Conservation (phyloP, 2,888 invertebrate genomes). For the Pseudeuparius sepicola region DNA sequence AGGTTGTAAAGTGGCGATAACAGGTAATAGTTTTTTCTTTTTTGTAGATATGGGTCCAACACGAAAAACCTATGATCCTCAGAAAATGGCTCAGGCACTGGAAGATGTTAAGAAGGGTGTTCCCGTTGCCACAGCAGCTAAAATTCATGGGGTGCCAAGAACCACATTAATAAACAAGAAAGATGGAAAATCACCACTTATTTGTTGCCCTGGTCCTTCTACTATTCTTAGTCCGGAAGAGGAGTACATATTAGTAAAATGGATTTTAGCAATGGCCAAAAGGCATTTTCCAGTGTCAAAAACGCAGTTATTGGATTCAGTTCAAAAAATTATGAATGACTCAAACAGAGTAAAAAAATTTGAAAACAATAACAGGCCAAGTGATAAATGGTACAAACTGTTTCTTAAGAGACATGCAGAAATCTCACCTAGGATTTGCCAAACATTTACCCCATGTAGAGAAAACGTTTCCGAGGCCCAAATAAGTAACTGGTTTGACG, state of each 20-base stretch:
- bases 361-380: slow-evolving; percentile 7
- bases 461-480: slow-evolving; percentile 27
- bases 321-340: slow-evolving; percentile 13
- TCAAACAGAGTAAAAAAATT: slow-evolving; percentile 6
- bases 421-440: slow-evolving; percentile 9
- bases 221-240: slow-evolving; percentile 10
- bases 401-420: slow-evolving; percentile 12
- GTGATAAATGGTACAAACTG: slow-evolving; percentile 11
- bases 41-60: not conserved
- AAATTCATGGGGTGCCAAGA: slow-evolving; percentile 12
- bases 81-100: not conserved
- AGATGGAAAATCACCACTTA: slow-evolving; percentile 10
- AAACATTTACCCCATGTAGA: slow-evolving; percentile 16
- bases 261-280: slow-evolving; percentile 9
- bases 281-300: slow-evolving; percentile 13
- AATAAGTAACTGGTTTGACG: slow-evolving; percentile 29
- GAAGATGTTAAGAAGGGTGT: slow-evolving; percentile 1
- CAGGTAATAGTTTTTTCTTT: slow-evolving; percentile 1
- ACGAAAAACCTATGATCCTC: not conserved
- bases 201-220: slow-evolving; percentile 8
- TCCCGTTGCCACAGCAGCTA: slow-evolving; percentile 6
- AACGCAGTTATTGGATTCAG: slow-evolving; percentile 13
- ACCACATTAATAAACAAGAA: slow-evolving; percentile 11
- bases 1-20: not conserved
- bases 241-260: slow-evolving; percentile 10